Conservation (phyloP, 2,113 vertebrate species). For the Tyrannus savana region DNA sequence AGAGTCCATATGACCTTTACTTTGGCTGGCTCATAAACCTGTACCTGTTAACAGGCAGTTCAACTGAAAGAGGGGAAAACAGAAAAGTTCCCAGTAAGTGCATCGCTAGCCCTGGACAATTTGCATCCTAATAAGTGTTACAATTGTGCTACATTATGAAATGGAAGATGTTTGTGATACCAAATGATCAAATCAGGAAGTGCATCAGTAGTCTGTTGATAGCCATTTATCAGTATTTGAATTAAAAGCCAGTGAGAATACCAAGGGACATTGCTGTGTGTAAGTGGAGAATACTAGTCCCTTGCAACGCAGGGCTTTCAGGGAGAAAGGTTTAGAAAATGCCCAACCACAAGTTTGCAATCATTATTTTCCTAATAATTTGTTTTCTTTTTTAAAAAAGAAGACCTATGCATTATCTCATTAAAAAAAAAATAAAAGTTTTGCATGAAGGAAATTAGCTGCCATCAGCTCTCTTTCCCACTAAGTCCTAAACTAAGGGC, state of each 20-base stretch:
- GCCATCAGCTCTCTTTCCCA: background rate
- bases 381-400: background rate
- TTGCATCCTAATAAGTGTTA: background rate
- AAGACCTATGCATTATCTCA: background rate
- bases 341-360: background rate
- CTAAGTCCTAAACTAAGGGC: background rate
- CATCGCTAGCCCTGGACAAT: background rate
- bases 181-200: background rate
- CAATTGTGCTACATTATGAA: background rate
- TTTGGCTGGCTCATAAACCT: background rate
- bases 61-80: background rate
- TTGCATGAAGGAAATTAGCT: background rate
- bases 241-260: background rate
- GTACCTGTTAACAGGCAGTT: background rate
- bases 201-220: background rate
- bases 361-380: background rate
- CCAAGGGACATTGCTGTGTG: background rate
- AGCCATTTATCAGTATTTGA: background rate
- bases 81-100: background rate
- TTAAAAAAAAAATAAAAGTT: background rate
- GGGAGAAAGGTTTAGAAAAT: background rate
- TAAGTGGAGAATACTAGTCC: background rate
- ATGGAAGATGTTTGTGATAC: background rate
- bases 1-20: background rate
- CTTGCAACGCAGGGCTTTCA: background rate